These are phyloP conservation scores for Sinocyclocheilus anophthalmus DNA, from an alignment of 2,113 vertebrate species.

Conservation along the genomic window DNA sequence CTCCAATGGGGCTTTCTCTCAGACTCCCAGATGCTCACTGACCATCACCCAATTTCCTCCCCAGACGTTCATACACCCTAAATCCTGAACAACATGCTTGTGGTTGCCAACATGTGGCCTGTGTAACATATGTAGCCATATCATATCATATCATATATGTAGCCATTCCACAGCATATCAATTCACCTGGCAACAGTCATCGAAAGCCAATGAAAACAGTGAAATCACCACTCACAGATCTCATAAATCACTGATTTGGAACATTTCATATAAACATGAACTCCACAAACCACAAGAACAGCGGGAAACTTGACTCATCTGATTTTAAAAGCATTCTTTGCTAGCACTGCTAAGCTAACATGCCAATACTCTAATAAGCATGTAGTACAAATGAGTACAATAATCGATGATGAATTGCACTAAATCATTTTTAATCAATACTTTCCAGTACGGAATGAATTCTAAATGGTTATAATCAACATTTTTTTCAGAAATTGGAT, in stretches of 20 bases:
- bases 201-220: not conserved
- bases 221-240: not conserved
- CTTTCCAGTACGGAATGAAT: not conserved
- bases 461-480: too few relatives aligned
- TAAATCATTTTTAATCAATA: not conserved
- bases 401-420: not conserved
- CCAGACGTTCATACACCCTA: conserved; percentile 1
- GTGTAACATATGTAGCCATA: not conserved
- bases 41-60: conserved; percentile 6
- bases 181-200: not conserved
- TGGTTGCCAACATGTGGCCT: not conserved
- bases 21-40: conserved; percentile 6
- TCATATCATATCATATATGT: not conserved
- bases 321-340: not conserved
- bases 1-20: conserved; percentile 3
- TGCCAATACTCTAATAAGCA: not conserved
- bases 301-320: not conserved
- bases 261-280: not conserved
- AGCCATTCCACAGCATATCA: not conserved
- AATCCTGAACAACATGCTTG: not conserved
- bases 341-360: not conserved
- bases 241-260: not conserved
- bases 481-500: too few relatives aligned
- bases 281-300: not conserved
- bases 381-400: not conserved